Base-by-base conservation (phyloP, 2,113 vertebrate species). In the Probosciger aterrimus region DNA sequence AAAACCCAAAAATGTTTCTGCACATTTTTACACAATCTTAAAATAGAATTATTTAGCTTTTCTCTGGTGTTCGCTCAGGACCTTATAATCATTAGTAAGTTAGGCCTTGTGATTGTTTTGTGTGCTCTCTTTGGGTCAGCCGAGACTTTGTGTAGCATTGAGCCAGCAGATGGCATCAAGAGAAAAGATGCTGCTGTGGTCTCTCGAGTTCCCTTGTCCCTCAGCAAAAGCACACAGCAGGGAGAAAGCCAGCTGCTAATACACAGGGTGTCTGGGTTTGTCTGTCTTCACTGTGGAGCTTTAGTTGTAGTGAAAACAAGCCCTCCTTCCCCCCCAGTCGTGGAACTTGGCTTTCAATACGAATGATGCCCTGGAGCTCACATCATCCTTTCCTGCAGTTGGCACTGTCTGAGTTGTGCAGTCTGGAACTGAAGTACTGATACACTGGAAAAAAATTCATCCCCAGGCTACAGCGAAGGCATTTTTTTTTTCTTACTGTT, bases 181-280 rank as follows among this genome's bases (percentile, higher is more conserved):
- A 78, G 69, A 78, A 84, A 95, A 50, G 33, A 4, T 2, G 53
- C 63, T 49, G 85, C 71, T 20, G 9, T 1, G 11, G 0, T 15
- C 50, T 67, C 28, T 27, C n/a, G 2, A 4, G 10, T 17, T 5
- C 20, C 10, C n/a, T 43, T 8, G 27, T 76, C n/a, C 59, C 47
- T 67, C 33, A 14, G 18, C 53, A 7, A 6, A 46, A 23, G 28
- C 4, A 5, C 24, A 0, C 2, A 14, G 37, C 37, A 0, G 1
- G 0, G 35, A 9, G 63, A 39, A 59, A 74, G n/a, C 13, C 53
- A 33, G 6, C 20, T 24, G 1, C 1, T 0, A 15, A 6, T 6
- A 8, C 30, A 2, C 10, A 5, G n/a, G 5, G 3, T 12, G 77
- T n/a, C 73, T 30, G 75, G 33, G 6, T 14, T 77, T 41, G 4